Conservation (phyloP, 2,888 invertebrate genomes). For the Malacosoma neustria region DNA sequence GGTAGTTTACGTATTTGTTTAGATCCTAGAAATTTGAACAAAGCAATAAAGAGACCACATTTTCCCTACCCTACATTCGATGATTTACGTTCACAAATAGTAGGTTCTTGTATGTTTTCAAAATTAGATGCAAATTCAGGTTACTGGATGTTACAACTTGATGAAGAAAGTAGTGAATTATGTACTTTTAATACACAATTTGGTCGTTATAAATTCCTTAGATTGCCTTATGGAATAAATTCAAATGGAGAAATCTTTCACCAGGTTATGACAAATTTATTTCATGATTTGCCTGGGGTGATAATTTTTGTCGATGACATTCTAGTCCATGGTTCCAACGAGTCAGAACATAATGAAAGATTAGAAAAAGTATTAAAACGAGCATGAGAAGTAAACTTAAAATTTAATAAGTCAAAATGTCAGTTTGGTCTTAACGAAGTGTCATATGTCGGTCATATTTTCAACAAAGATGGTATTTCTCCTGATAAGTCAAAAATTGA, state of each 20-base stretch:
- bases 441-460: slow-evolving; percentile 7
- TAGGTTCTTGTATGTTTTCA: neutral
- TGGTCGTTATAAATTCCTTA: slow-evolving; percentile 2
- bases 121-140: neutral
- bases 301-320: neutral
- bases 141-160: neutral
- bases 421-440: slow-evolving; percentile 5
- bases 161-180: neutral
- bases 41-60: slow-evolving; percentile 5
- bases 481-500: slow-evolving; percentile 2
- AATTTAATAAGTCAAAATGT: slow-evolving; percentile 8
- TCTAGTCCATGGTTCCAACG: neutral
- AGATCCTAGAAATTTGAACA: slow-evolving; percentile 18
- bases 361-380: neutral
- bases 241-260: neutral
- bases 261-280: neutral
- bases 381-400: slow-evolving; percentile 5
- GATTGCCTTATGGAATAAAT: neutral
- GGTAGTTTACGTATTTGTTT: slow-evolving; percentile 18
- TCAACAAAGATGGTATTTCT: slow-evolving; percentile 3
- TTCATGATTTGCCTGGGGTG: slow-evolving; percentile 2
- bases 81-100: neutral
- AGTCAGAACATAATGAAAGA: neutral
- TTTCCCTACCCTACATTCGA: neutral
- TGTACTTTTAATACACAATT: neutral